Conservation (phyloP, 2,888 invertebrate genomes). For the Synergus gifuensis region DNA sequence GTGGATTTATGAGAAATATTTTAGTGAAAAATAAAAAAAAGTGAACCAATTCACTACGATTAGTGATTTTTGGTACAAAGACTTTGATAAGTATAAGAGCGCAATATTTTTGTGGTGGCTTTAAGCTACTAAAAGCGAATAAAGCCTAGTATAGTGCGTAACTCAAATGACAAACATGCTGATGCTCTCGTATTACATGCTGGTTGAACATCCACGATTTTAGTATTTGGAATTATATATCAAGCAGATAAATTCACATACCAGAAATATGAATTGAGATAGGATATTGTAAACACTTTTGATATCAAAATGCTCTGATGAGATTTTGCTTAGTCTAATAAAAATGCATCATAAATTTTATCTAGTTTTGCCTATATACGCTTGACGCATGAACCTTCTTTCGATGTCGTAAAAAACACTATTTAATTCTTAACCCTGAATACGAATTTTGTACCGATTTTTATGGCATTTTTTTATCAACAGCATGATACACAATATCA, state of each 20-base stretch:
- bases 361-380: neutral
- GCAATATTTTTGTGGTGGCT: neutral
- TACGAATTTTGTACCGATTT: neutral
- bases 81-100: neutral
- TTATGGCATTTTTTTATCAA: slow-evolving; percentile 1
- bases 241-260: neutral
- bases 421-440: neutral
- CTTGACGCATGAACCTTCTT: neutral
- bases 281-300: neutral
- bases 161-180: neutral
- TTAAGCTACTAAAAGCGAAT: slow-evolving; percentile 3
- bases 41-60: neutral
- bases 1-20: neutral
- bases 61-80: neutral
- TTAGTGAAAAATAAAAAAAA: neutral
- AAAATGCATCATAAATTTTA: no score
- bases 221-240: neutral
- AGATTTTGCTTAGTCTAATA: no score
- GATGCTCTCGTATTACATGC: neutral
- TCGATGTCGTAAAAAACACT: neutral
- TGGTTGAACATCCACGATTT: neutral
- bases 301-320: no score
- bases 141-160: neutral
- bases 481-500: neutral
- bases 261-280: neutral